Evolutionary conservation across 2,888 invertebrate genomes (phyloP).

Genomic region (Apantesis nais): DNA sequence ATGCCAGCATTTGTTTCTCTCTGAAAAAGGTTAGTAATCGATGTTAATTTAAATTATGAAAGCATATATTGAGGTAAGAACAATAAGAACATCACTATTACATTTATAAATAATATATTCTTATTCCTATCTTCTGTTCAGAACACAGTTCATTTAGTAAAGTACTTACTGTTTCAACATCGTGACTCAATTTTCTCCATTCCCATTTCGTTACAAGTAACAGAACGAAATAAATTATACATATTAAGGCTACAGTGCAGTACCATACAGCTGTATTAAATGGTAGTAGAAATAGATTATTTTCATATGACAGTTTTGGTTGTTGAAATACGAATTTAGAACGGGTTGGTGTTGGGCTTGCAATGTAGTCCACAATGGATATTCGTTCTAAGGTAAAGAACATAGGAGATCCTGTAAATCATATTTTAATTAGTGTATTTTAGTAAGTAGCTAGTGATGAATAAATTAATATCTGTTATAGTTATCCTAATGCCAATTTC

Average conservation of each 20-base stretch:
- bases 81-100: background rate
- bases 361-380: constrained; percentile 87
- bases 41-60: background rate
- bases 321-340: constrained; percentile 90
- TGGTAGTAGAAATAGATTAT: constrained; percentile 89
- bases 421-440: background rate
- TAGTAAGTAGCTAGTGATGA: no score
- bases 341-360: constrained; percentile 88
- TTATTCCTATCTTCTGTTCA: no score
- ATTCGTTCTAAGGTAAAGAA: constrained; percentile 87
- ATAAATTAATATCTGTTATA: no score
- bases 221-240: constrained; percentile 73
- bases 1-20: constrained; percentile 60
- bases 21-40: constrained; percentile 51
- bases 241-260: constrained; percentile 76
- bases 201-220: constrained; percentile 73
- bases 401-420: constrained; percentile 85
- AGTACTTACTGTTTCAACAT: constrained; percentile 28
- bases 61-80: background rate
- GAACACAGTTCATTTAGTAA: background rate
- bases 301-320: constrained; percentile 89
- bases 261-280: constrained; percentile 89
- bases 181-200: constrained; percentile 62
- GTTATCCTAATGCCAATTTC: no score
- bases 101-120: no score